Conservation (phyloP, 2,113 vertebrate species). For the Perca flavescens region DNA sequence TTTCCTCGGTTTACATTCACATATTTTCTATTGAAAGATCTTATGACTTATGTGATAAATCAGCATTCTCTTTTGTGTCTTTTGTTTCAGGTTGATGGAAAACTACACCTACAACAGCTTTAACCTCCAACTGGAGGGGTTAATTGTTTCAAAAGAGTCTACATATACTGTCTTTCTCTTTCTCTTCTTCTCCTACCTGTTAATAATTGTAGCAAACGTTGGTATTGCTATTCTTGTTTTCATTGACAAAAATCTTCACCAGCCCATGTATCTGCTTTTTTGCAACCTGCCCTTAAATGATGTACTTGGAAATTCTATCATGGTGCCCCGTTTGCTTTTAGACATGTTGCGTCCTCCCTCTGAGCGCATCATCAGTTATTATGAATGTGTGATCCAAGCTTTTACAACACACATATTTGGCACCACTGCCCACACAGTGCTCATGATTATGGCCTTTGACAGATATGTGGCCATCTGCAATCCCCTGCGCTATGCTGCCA, state of each 20-base stretch:
- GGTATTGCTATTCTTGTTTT: too few species aligned
- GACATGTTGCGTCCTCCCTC: background rate
- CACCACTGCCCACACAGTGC: slow-evolving; percentile 62
- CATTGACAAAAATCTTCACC: too few species aligned
- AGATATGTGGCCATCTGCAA: slow-evolving; percentile 81
- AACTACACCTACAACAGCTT: slow-evolving; percentile 51
- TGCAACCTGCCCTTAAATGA: too few species aligned
- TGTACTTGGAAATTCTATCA: background rate
- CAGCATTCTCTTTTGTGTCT: background rate
- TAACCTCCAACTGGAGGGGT: slow-evolving; percentile 67
- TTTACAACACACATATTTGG: background rate
- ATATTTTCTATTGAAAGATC: background rate
- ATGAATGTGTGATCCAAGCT: slow-evolving; percentile 1
- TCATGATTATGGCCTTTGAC: slow-evolving; percentile 81
- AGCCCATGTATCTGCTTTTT: too few species aligned
- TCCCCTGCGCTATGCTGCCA: slow-evolving; percentile 62
- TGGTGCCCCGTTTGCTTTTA: background rate
- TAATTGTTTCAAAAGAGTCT: slow-evolving; percentile 51
- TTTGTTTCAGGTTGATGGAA: slow-evolving; percentile 49
- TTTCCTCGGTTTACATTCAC: background rate
- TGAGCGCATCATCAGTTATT: slow-evolving; percentile 6
- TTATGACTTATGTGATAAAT: background rate
- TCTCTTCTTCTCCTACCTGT: slow-evolving; percentile 39
- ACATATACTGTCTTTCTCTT: slow-evolving; percentile 63
- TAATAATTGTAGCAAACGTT: too few species aligned